A percentile compares a stretch with the other conserved stretches of the same genome.
Conservation (phyloP, 2,113 vertebrate genomes). For the Sakesphorus luctuosus region DNA sequence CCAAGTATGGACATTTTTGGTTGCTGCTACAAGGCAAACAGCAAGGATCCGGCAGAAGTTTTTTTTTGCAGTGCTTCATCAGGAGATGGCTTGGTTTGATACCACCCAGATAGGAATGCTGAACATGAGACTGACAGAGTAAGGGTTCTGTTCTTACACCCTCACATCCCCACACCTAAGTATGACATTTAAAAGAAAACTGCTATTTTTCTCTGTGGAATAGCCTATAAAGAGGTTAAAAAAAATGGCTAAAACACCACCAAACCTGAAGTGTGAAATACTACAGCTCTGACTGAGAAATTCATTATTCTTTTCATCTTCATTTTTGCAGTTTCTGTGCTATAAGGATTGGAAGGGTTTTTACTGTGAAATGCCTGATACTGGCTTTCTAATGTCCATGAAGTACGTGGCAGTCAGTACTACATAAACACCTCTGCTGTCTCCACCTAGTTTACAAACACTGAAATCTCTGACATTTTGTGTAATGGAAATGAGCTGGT, state of each 20-base stretch:
- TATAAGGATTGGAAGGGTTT: not conserved
- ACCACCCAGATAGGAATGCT: conserved; percentile 71
- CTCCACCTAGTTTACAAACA: not conserved
- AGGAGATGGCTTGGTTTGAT: conserved; percentile 84
- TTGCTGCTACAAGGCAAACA: conserved; percentile 72
- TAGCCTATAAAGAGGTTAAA: not conserved
- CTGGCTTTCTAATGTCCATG: not conserved
- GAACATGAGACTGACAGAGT: conserved; percentile 81
- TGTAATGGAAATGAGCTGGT: not conserved
- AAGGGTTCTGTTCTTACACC: not conserved
- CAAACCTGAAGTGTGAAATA: not conserved
- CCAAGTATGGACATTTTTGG: conserved; percentile 74
- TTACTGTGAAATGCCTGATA: not conserved
- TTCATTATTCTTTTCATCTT: not conserved
- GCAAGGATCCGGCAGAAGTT: conserved; percentile 75
- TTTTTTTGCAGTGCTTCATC: conserved; percentile 81
- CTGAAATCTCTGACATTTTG: not conserved
- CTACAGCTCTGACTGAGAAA: not conserved
- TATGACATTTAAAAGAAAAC: not conserved
- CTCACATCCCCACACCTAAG: fast-evolving
- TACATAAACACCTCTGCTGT: not conserved
- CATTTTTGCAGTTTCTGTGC: not conserved
- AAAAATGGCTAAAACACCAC: not conserved
- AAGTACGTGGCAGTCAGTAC: not conserved
- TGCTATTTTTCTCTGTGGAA: not conserved